Percentiles rank a stretch among this genome's conserved stretches.
phyloP scores from a whole-genome alignment of 2,888 invertebrate species.

The Minunthozetes semirufus region DNA sequence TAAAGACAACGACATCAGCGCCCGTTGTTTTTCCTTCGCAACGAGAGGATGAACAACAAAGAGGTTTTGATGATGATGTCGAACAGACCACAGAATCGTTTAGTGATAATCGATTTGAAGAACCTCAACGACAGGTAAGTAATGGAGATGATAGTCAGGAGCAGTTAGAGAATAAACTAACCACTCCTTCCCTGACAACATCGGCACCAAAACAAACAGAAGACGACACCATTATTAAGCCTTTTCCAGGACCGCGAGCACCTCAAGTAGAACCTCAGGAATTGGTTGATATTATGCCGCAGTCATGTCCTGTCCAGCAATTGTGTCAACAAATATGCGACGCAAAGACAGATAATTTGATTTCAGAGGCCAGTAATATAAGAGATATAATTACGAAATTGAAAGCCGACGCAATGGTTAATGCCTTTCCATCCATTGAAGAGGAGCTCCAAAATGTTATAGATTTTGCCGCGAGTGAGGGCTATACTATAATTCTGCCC shows the following conservation, averaged over 20 bases:
- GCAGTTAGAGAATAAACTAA: background rate
- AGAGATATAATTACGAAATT: slow-evolving; percentile 39
- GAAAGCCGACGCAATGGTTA: slow-evolving; percentile 40
- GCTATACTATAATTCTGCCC: slow-evolving; percentile 43
- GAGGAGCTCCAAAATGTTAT: slow-evolving; percentile 39
- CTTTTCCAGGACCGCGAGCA: background rate
- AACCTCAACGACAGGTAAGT: slow-evolving; percentile 11
- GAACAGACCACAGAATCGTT: background rate
- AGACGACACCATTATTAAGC: slow-evolving; percentile 15
- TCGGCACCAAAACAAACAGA: background rate
- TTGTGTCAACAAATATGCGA: background rate
- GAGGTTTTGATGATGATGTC: background rate
- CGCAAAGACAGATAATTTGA: slow-evolving; percentile 7
- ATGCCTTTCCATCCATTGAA: slow-evolving; percentile 37
- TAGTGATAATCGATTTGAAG: background rate
- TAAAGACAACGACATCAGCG: background rate
- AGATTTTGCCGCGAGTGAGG: slow-evolving; percentile 35
- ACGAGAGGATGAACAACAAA: background rate
- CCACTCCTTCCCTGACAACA: too few species aligned
- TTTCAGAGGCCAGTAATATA: slow-evolving; percentile 32
- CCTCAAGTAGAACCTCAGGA: background rate
- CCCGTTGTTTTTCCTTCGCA: background rate
- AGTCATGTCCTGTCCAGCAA: background rate
- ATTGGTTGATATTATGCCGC: background rate
- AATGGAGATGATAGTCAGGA: background rate